phyloP scores from a whole-genome alignment of 1,140 invertebrate species.

The Bombus superbus region DNA sequence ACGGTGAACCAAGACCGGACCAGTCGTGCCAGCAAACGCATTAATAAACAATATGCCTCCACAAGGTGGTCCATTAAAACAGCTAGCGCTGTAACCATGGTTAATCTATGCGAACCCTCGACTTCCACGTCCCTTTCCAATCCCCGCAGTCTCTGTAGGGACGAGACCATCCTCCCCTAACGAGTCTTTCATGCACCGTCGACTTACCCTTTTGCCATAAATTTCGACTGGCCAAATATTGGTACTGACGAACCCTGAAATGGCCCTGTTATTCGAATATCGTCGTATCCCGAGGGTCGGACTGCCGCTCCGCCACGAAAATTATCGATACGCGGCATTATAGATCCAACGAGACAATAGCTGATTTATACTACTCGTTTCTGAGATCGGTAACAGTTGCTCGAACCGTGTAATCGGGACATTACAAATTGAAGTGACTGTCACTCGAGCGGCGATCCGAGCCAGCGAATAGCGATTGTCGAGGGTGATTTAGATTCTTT shows the following conservation, averaged over 20 bases:
- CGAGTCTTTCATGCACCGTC: conserved; percentile 61
- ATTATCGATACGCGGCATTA: conserved; percentile 42
- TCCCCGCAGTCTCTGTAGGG: conserved; percentile 42
- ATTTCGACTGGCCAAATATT: conserved; percentile 72
- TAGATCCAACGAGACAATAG: conserved; percentile 11
- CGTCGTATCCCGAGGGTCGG: conserved; percentile 34
- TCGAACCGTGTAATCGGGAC: conserved; percentile 24
- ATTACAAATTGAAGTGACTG: conserved; percentile 29
- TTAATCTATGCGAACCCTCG: conserved; percentile 73
- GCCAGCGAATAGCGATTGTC: background rate
- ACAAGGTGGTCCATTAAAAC: conserved; percentile 75
- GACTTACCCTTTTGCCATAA: conserved; percentile 67
- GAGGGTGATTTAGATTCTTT: background rate
- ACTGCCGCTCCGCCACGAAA: conserved; percentile 5
- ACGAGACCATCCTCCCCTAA: conserved; percentile 56
- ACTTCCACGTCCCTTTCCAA: conserved; percentile 39
- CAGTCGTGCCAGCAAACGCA: conserved; percentile 69
- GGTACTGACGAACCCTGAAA: conserved; percentile 43
- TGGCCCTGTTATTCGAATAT: conserved; percentile 48
- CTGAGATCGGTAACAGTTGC: conserved; percentile 1
- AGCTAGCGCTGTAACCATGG: conserved; percentile 64
- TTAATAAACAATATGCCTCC: conserved; percentile 74
- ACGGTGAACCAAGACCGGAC: conserved; percentile 69
- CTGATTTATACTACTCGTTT: conserved; percentile 43
- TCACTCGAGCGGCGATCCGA: background rate